phyloP scores from a whole-genome alignment of 2,797 vertebrate species.

The Myioborus miniatus region DNA sequence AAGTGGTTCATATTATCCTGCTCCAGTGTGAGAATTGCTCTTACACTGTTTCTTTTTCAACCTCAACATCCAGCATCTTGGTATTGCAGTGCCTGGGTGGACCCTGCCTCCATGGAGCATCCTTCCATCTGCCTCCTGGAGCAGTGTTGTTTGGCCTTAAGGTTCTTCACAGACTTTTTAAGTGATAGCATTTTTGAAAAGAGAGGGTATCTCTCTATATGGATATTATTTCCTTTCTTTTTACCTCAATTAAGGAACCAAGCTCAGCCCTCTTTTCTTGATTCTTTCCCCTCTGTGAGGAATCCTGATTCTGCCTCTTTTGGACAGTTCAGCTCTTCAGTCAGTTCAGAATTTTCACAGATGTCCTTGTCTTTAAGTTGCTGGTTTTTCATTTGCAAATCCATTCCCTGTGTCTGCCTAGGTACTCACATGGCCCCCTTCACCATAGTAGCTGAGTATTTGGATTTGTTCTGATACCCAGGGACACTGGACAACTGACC shows the following conservation, averaged over 20 bases:
- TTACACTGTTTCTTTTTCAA: background rate
- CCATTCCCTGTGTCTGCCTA: background rate
- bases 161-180: background rate
- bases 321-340: background rate
- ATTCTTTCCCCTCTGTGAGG: background rate
- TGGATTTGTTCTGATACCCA: background rate
- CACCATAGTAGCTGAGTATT: background rate
- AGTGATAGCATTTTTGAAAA: background rate
- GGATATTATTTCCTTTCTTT: background rate
- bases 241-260: background rate
- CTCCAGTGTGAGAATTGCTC: background rate
- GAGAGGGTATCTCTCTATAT: background rate
- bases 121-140: background rate
- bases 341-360: background rate
- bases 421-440: background rate
- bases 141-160: background rate
- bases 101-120: background rate
- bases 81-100: background rate
- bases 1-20: background rate
- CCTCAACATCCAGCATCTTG: background rate
- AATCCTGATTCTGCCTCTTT: background rate
- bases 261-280: background rate
- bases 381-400: constrained; percentile 36
- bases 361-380: constrained; percentile 39
- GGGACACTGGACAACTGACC: background rate